A percentile compares a stretch with the other conserved stretches of the same genome.
These are phyloP conservation scores for Epsilonema sp. DNA, from an alignment of 2,888 invertebrate genomes.

Conservation along the genomic window DNA sequence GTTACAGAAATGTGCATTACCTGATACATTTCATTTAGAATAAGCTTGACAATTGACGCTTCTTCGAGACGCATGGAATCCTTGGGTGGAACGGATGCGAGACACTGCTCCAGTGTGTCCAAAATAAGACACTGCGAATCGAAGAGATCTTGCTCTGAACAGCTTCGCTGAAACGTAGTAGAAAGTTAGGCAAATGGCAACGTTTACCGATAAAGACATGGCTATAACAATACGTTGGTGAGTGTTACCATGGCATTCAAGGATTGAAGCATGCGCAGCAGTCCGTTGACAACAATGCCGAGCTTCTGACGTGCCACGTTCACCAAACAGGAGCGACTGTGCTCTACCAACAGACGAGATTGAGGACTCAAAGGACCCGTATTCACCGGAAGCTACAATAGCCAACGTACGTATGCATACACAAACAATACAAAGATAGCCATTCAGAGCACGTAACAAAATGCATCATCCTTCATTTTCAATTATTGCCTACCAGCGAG, in stretches of 20 bases:
- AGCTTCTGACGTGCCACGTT: slow-evolving; percentile 83
- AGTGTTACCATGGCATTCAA: slow-evolving; percentile 33
- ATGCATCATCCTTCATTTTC: too few relatives aligned
- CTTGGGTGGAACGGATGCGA: slow-evolving; percentile 47
- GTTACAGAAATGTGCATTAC: slow-evolving; percentile 40
- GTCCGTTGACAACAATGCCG: slow-evolving; percentile 75
- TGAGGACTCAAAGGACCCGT: slow-evolving; percentile 78
- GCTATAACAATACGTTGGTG: slow-evolving; percentile 11
- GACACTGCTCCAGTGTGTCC: slow-evolving; percentile 80
- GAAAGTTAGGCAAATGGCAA: neutral
- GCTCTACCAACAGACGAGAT: slow-evolving; percentile 78
- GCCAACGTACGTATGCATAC: too few relatives aligned
- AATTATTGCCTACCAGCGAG: too few relatives aligned
- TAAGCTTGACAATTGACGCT: slow-evolving; percentile 79
- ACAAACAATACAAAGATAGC: too few relatives aligned
- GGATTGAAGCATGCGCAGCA: slow-evolving; percentile 73
- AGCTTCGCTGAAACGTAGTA: slow-evolving; percentile 34
- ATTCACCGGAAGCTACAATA: slow-evolving; percentile 64
- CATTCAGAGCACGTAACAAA: too few relatives aligned
- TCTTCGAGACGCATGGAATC: slow-evolving; percentile 74
- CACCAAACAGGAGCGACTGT: slow-evolving; percentile 80
- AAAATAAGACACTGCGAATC: slow-evolving; percentile 83
- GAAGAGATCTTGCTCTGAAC: slow-evolving; percentile 69
- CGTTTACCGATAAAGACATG: too few relatives aligned
- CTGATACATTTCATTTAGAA: slow-evolving; percentile 78